Evolutionary conservation across 2,113 vertebrate genomes (phyloP).

Genomic region (Atherinomorus stipes): DNA sequence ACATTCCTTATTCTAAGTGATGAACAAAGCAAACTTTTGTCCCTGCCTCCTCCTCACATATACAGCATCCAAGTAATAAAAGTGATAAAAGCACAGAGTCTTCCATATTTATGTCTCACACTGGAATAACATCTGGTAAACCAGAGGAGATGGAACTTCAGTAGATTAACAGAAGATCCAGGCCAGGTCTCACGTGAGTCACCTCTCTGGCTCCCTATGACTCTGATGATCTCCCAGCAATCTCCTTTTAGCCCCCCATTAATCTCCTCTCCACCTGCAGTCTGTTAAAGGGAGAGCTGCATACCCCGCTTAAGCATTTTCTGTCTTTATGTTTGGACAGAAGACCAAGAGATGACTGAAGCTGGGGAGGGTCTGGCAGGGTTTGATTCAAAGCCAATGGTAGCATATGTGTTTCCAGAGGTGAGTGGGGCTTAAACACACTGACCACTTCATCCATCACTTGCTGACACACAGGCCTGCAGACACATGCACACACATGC

Average conservation of each 20-base stretch:
- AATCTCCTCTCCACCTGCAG: slow-evolving; percentile 52
- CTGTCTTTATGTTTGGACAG: slow-evolving; percentile 28
- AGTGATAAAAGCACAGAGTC: background rate
- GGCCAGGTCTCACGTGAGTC: slow-evolving; percentile 37
- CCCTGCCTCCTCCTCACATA: no score
- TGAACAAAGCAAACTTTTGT: slow-evolving; percentile 19
- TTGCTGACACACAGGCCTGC: slow-evolving; percentile 1
- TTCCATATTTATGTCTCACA: slow-evolving; percentile 4
- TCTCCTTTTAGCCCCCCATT: slow-evolving; percentile 51
- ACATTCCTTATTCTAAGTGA: no score
- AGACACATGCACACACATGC: background rate
- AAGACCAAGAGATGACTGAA: slow-evolving; percentile 1
- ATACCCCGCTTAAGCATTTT: slow-evolving; percentile 40
- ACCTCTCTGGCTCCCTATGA: slow-evolving; percentile 34
- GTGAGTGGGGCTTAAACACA: slow-evolving; percentile 15
- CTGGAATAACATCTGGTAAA: slow-evolving; percentile 22
- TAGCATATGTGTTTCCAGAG: slow-evolving; percentile 35
- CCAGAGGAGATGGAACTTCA: slow-evolving; percentile 5
- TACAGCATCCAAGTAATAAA: background rate
- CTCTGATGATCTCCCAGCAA: slow-evolving; percentile 46
- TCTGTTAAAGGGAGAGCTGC: slow-evolving; percentile 14
- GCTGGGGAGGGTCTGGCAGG: slow-evolving; percentile 19
- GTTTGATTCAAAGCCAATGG: slow-evolving; percentile 42
- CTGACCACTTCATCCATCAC: slow-evolving; percentile 53
- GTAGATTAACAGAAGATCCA: slow-evolving; percentile 54